These are phyloP conservation scores for Temnothorax rugatulus DNA, from an alignment of 2,888 invertebrate genomes.

Conservation along the genomic window DNA sequence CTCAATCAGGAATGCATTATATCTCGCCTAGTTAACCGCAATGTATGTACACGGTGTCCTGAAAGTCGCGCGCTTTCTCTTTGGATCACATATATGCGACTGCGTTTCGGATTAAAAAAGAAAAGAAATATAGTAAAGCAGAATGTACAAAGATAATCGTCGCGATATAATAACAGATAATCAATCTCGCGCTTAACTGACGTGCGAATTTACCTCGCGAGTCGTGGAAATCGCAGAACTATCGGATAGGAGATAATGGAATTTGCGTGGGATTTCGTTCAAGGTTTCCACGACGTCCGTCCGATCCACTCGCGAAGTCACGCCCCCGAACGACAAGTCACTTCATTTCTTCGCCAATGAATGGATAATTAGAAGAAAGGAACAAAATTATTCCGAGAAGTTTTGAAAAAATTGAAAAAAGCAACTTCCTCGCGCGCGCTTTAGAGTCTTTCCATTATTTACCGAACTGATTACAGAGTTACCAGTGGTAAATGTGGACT, in stretches of 20 bases:
- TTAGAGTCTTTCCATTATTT: background rate
- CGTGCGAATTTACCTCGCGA: conserved; percentile 4
- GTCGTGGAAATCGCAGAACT: conserved; percentile 66
- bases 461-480: background rate
- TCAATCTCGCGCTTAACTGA: conserved; percentile 1
- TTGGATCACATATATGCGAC: background rate
- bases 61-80: conserved; percentile 27
- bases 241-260: conserved; percentile 72
- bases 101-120: background rate
- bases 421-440: background rate
- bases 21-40: conserved; percentile 29
- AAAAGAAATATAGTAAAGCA: background rate
- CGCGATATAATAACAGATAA: background rate
- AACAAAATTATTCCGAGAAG: background rate
- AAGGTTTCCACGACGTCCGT: conserved; percentile 72
- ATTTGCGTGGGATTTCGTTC: conserved; percentile 80
- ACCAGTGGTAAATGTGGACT: background rate
- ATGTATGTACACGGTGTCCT: conserved; percentile 2
- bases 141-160: background rate
- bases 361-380: background rate
- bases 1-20: conserved; percentile 20
- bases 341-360: background rate
- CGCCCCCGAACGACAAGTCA: conserved; percentile 5
- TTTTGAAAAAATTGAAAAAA: background rate
- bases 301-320: conserved; percentile 42